Evolutionary conservation across 2,888 invertebrate species (phyloP), one percentile per base, ranked within the genome.

Genomic region (Andrena chrysosceles): DNA sequence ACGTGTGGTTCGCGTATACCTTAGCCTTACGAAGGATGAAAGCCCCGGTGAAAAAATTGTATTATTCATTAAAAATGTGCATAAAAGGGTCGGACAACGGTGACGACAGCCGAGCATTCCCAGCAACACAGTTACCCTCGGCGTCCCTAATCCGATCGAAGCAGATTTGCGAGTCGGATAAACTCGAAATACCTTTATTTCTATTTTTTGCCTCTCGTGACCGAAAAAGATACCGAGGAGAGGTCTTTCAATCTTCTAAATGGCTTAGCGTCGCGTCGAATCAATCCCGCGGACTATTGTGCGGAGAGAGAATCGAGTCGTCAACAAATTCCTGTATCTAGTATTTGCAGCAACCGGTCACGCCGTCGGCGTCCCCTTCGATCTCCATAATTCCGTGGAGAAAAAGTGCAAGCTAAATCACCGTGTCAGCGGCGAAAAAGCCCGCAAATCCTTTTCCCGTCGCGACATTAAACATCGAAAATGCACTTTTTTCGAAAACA

Each of bases 211-310:
- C 42, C 60, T 8, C n/a, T 20, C 6, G 56, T 20, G 64, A 73
- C 31, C 54, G 20, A 26, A 33, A 63, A 64, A 26, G 42, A 62
- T 29, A 52, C 10, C 29, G 42, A 49, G 16, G 8, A 33, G 62
- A 42, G 33, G 52, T 63, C 48, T 62, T 48, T 76, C 76, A 68
- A 78, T 76, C 76, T 76, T 63, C 62, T 48, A 63, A 76, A 78
- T 78, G 76, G 54, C 68, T 76, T 60, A 66, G 29, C 59, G 35
- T 77, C 77, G 23, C 31, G 62, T 16, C 68, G 54, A 63, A 63
- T 76, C 54, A 52, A 78, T 67, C 52, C 42, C 8, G 26, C 2
- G 29, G 23, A 8, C 72, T 16, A n/a, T 23, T 63, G 23, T 13
- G 42, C 35, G 23, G 62, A 48, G 23, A 42, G 23, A n/a, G 35